These are phyloP conservation scores for Exephanes ischioxanthus DNA, from an alignment of 2,888 invertebrate genomes.

Conservation along the genomic window DNA sequence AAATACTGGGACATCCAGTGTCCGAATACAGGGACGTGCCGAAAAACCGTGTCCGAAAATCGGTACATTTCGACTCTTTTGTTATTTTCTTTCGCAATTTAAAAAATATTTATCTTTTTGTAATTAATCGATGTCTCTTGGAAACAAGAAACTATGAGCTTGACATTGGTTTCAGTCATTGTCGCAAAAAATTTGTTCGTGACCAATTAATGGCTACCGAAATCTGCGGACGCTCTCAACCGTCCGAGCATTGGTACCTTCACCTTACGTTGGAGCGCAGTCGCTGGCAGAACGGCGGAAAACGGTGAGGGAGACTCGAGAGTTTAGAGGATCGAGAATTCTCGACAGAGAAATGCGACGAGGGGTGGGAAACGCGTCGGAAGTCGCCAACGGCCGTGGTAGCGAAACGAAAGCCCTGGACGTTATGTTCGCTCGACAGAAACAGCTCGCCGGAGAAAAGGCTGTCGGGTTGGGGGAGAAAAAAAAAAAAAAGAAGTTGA, in stretches of 20 bases:
- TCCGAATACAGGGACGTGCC: too few species aligned
- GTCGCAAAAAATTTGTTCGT: too few species aligned
- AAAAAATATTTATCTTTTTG: too few species aligned
- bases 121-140: too few species aligned
- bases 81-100: too few species aligned
- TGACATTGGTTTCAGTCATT: too few species aligned
- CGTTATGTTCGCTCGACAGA: conserved; percentile 15
- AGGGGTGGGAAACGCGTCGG: not conserved
- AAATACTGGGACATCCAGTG: too few species aligned
- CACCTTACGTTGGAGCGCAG: not conserved
- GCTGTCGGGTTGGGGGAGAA: conserved; percentile 15
- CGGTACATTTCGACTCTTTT: too few species aligned
- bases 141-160: too few species aligned
- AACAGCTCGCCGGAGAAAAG: conserved; percentile 19
- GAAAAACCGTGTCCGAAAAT: too few species aligned
- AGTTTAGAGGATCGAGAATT: not conserved
- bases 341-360: not conserved
- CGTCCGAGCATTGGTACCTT: not conserved
- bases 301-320: not conserved
- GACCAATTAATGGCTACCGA: too few species aligned
- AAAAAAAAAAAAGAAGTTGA: conserved; percentile 47
- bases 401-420: not conserved
- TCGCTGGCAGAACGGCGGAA: not conserved
- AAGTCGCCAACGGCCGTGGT: not conserved
- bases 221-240: too few species aligned